Conservation (phyloP, 2,113 vertebrate genomes). For the Etheostoma spectabile region DNA sequence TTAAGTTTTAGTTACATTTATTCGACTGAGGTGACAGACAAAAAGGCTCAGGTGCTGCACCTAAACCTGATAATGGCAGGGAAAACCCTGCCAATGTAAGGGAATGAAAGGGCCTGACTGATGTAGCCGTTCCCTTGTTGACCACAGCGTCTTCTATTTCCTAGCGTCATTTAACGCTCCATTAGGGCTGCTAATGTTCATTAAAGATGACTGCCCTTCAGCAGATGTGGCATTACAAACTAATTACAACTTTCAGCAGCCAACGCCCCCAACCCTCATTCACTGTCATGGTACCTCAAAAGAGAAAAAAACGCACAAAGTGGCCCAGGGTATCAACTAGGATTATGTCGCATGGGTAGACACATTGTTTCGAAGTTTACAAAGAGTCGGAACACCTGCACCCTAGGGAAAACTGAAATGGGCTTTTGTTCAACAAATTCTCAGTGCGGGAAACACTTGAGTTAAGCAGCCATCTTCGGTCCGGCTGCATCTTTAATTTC, state of each 20-base stretch:
- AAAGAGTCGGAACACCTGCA: constrained; percentile 12
- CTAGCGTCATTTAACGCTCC: constrained; percentile 79
- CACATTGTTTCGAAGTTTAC: constrained; percentile 6
- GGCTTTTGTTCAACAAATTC: constrained; percentile 23
- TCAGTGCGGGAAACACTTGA: constrained; percentile 10
- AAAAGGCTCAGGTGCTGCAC: too few relatives aligned
- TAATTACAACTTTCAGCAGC: constrained; percentile 76
- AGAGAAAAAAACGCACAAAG: background rate
- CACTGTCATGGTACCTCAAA: constrained; percentile 33
- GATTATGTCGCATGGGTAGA: constrained; percentile 5
- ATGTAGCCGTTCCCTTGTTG: constrained; percentile 66
- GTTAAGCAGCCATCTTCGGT: background rate
- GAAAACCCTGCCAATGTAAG: background rate
- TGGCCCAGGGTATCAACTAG: background rate
- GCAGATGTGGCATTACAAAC: constrained; percentile 73
- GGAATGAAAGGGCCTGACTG: constrained; percentile 48
- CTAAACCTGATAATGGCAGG: too few relatives aligned
- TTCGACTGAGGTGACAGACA: too few relatives aligned
- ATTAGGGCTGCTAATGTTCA: constrained; percentile 77
- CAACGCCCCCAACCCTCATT: constrained; percentile 39
- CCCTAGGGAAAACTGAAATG: background rate
- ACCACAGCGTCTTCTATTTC: constrained; percentile 77
- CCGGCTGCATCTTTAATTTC: constrained; percentile 18
- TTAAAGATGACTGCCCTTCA: constrained; percentile 79
- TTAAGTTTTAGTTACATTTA: too few relatives aligned